phyloP scores from a whole-genome alignment of 2,797 vertebrate species.

The Australoheros facetus region DNA sequence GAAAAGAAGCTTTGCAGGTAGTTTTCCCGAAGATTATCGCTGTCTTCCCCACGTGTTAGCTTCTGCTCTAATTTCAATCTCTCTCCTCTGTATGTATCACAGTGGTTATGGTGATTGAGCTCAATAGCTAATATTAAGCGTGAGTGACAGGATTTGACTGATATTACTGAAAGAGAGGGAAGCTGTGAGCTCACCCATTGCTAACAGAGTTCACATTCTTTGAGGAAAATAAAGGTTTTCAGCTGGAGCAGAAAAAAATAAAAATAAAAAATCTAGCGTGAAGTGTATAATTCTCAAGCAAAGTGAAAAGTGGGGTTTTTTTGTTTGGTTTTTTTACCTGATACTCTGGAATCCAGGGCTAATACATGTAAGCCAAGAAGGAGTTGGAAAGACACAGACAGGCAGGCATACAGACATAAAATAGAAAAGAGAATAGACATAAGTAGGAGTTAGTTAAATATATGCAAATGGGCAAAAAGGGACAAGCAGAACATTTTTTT shows the following conservation, averaged over 20 bases:
- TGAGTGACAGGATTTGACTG: conserved; percentile 54
- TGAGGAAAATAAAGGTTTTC: conserved; percentile 36
- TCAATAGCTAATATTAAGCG: conserved; percentile 46
- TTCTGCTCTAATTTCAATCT: conserved; percentile 56
- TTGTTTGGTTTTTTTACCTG: conserved; percentile 72
- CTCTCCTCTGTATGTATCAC: conserved; percentile 32
- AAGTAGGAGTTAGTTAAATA: conserved; percentile 56
- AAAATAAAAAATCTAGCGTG: conserved; percentile 14
- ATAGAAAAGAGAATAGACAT: conserved; percentile 57
- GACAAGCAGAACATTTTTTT: conserved; percentile 38
- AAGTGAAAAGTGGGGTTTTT: conserved; percentile 76
- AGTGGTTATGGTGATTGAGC: conserved; percentile 45
- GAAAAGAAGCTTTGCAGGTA: conserved; percentile 43
- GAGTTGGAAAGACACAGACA: conserved; percentile 68
- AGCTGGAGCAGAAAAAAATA: conserved; percentile 32
- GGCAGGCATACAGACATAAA: conserved; percentile 69
- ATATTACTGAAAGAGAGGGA: conserved; percentile 28
- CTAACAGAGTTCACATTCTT: conserved; percentile 16
- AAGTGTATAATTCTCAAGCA: conserved; percentile 45
- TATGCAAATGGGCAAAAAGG: conserved; percentile 22
- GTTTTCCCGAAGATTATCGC: conserved; percentile 30
- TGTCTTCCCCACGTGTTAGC: conserved; percentile 43
- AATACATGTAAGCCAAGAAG: conserved; percentile 82
- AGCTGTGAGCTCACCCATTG: conserved; percentile 34
- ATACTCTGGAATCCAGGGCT: conserved; percentile 91